Base-by-base conservation (phyloP, 2,888 invertebrate species). In the Caenorhabditis angaria region DNA sequence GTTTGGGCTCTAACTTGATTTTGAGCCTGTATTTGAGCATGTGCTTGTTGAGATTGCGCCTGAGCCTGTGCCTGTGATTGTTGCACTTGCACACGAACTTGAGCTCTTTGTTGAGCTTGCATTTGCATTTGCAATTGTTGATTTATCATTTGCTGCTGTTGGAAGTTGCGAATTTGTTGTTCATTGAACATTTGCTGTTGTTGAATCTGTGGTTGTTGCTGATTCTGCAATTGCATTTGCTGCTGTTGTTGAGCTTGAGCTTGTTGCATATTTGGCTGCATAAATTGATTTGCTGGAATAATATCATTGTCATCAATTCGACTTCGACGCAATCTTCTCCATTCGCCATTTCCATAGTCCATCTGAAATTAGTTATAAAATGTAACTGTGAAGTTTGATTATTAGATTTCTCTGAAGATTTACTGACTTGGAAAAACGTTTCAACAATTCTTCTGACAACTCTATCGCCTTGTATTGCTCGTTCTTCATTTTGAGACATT, bases 321-420 rank as follows among this genome's bases (percentile, higher is more conserved):
- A 28, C 60, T 47, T 22, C 47, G 35, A 6, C 60, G 14, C 25
- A 60, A 47, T 24, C 60, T 18, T 29, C 47, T 28, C 60, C 60
- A 60, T 48, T 60, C 60, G 5, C 60, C 60, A 14, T 35, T 47
- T 8, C 22, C 25, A 60, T 47, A 60, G 48, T 60, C 60, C 60
- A 60, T 60, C 60, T 60, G 60, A 48, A 60, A 60, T 2, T 22
- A 18, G 20, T 8, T 20, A 3, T 20, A n/a, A n/a, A n/a, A n/a
- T n/a, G n/a, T n/a, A n/a, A n/a, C n/a, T n/a, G n/a, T n/a, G n/a
- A n/a, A n/a, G n/a, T n/a, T n/a, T n/a, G n/a, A n/a, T n/a, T n/a
- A n/a, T n/a, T n/a, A n/a, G n/a, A n/a, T n/a, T n/a, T n/a, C n/a
- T n/a, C n/a, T n/a, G n/a, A n/a, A 20, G 22, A 59, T 27, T 6